Conservation (phyloP, 2,888 invertebrate genomes). For the Blastobasis adustella region DNA sequence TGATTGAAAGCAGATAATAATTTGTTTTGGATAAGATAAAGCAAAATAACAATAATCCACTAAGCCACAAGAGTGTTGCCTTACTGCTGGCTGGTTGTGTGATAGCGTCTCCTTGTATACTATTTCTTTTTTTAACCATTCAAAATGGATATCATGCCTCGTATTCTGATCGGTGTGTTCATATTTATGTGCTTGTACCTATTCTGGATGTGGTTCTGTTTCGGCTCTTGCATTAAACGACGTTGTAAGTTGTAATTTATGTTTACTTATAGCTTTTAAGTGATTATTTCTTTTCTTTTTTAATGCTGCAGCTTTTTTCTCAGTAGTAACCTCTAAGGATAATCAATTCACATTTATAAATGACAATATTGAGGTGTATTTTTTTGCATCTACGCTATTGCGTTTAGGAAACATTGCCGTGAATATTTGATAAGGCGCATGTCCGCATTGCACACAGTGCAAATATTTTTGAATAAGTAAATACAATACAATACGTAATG, state of each 20-base stretch:
- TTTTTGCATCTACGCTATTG: too few species aligned
- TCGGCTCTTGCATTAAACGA: constrained; percentile 38
- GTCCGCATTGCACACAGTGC: too few species aligned
- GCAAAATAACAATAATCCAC: too few species aligned
- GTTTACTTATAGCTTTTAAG: not conserved
- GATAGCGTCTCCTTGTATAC: not conserved
- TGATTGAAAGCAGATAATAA: too few species aligned
- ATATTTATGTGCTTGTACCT: constrained; percentile 48
- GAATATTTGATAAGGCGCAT: too few species aligned
- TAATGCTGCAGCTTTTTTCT: not conserved
- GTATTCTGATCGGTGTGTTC: constrained; percentile 30
- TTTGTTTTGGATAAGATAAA: too few species aligned
- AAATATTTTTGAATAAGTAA: too few species aligned
- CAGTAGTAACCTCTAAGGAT: too few species aligned
- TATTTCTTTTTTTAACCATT: not conserved
- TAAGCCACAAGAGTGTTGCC: not conserved
- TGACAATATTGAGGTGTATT: too few species aligned
- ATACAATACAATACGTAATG: too few species aligned
- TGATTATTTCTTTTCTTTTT: not conserved
- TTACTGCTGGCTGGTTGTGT: not conserved
- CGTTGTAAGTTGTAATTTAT: constrained; percentile 39
- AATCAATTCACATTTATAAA: too few species aligned
- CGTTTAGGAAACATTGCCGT: too few species aligned
- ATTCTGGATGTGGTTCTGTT: constrained; percentile 66
- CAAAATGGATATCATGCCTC: constrained; percentile 40